Conservation (phyloP, 2,113 vertebrate genomes). For the Lepus americanus region DNA sequence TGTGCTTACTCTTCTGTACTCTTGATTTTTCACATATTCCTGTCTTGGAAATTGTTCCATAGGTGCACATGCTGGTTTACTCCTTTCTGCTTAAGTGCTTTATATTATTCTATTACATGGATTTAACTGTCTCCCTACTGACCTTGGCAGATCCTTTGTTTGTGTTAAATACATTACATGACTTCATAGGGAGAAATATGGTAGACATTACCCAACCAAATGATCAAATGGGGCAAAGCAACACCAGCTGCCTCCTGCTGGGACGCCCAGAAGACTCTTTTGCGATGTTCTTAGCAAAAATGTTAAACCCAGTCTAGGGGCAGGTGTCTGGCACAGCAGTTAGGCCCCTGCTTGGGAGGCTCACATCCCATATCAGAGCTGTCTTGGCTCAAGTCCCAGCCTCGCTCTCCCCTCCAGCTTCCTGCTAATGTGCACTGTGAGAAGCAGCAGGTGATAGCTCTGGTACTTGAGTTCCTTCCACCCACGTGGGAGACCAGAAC, state of each 20-base stretch:
- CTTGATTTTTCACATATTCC: neutral
- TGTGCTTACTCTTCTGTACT: neutral
- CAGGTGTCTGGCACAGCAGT: no score
- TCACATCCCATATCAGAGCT: no score
- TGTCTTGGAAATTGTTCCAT: neutral
- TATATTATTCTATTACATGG: neutral
- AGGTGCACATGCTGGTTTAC: neutral
- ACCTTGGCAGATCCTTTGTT: neutral
- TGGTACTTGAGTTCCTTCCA: no score
- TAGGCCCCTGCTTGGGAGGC: no score
- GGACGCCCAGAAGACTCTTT: neutral
- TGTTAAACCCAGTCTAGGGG: neutral
- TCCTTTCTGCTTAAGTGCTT: slow-evolving; percentile 3
- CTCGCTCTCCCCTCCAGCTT: no score
- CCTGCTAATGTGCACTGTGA: no score
- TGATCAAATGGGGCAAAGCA: neutral
- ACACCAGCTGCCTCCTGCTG: neutral
- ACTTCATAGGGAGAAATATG: neutral
- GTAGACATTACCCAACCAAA: neutral
- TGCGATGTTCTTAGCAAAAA: neutral
- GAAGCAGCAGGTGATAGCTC: no score
- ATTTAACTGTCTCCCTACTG: neutral
- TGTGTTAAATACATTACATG: neutral
- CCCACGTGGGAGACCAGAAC: no score
- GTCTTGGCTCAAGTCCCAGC: no score